phyloP scores from a whole-genome alignment of 1,140 invertebrate species.

The Danaus plexippus region DNA sequence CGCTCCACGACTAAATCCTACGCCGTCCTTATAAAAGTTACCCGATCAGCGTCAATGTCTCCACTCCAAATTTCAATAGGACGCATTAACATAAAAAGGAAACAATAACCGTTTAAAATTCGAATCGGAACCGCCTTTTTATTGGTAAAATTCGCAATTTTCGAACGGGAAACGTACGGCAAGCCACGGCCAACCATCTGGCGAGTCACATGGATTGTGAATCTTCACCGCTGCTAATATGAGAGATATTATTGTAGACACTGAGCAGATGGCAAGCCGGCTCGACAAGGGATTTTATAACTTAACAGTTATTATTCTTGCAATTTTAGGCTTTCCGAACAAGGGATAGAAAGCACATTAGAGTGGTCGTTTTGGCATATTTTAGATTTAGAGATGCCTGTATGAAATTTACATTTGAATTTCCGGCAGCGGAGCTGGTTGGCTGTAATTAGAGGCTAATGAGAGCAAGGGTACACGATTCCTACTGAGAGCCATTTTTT shows the following conservation, averaged over 20 bases:
- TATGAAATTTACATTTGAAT: constrained; percentile 65
- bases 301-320: constrained; percentile 19
- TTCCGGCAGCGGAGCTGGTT: constrained; percentile 40
- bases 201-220: constrained; percentile 13
- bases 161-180: constrained; percentile 26
- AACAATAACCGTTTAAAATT: constrained; percentile 69
- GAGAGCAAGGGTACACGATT: constrained; percentile 47
- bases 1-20: constrained; percentile 51
- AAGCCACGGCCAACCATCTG: constrained; percentile 14
- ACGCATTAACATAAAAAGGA: constrained; percentile 67
- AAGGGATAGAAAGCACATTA: constrained; percentile 32
- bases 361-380: constrained; percentile 29
- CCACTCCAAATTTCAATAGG: constrained; percentile 61
- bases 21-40: constrained; percentile 48
- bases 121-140: constrained; percentile 50
- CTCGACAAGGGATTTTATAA: constrained; percentile 5
- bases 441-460: constrained; percentile 64
- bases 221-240: constrained; percentile 16
- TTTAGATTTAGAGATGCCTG: constrained; percentile 24
- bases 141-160: constrained; percentile 62
- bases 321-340: constrained; percentile 24
- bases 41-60: constrained; percentile 52
- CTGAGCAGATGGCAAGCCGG: constrained; percentile 17
- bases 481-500: constrained; percentile 33
- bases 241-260: constrained; percentile 21